Conservation (phyloP, 2,113 vertebrate species). For the Silurus glanis region DNA sequence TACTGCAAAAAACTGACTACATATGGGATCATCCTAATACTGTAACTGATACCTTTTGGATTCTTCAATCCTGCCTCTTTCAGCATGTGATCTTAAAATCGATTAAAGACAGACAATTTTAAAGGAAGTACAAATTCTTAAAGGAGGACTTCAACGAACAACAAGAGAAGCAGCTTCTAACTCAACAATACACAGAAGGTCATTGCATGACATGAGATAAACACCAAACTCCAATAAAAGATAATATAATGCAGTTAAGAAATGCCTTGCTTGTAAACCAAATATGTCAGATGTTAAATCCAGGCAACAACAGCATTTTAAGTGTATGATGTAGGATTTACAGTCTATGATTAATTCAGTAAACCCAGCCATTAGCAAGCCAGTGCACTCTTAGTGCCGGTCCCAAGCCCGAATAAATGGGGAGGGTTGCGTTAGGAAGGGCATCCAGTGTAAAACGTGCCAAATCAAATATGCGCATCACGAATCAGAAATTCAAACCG, state of each 20-base stretch:
- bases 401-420: no score
- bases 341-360: background rate
- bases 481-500: no score
- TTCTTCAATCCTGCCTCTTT: background rate
- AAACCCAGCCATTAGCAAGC: no score
- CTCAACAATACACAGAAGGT: background rate
- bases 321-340: background rate
- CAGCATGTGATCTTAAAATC: background rate
- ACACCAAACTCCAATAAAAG: background rate
- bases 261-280: background rate
- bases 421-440: no score
- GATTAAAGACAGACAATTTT: background rate
- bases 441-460: no score
- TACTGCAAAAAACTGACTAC: no score
- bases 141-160: background rate
- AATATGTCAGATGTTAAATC: background rate
- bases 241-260: no score
- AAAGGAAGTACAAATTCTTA: background rate
- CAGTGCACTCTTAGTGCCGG: no score
- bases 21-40: background rate
- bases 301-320: background rate
- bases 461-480: no score
- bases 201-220: background rate
- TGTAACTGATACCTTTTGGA: background rate
- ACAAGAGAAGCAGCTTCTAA: background rate